Evolutionary conservation across 1,140 invertebrate species (phyloP), one percentile per base, ranked within the genome.

Genomic region (fruit fly (Drosophila melanogaster)): DNA sequence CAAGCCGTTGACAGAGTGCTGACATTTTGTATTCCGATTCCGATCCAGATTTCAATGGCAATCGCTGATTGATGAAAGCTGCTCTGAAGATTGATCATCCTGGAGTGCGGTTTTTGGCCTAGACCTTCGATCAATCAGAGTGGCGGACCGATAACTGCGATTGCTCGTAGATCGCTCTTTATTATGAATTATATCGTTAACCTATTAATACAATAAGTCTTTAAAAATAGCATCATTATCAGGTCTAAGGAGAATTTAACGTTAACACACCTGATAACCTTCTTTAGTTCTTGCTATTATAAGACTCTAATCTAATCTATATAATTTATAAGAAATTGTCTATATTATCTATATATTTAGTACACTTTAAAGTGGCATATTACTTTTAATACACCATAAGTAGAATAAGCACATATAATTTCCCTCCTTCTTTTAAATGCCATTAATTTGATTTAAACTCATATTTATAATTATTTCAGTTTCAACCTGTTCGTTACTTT

Each of bases 21-120:
- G 80, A 84, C 81, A 83, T 70, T 50, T 50, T 78, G 62, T 54
- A 65, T 78, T 79, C 80, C 58, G 80, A 75, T 83, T 83, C 76
- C 19, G 65, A 70, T 70, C 51, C 67, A 57, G 81, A 79, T 83
- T 83, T 83, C 80, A 83, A 76, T 80, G 58, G 58, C 59, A 15
- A 62, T 73, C 47, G 75, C 50, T 83, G 79, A 83, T 84, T 70
- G 79, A 83, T 84, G 62, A 56, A 61, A 69, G 61, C 65, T 17
- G 55, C 37, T 15, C 58, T 51, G 56, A 70, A 83, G 79, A 83
- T 83, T 83, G 80, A 85, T 85, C 80, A 41, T 71, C 37, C 8
- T 6, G 49, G 51, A 47, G 12, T n/a, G 49, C 30, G 43, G 35
- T 57, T 57, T 71, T 55, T 37, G 30, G 44, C 50, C 67, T 72